These are phyloP conservation scores for Caenorhabditis wallacei DNA, from an alignment of 2,888 invertebrate genomes.

Conservation along the genomic window DNA sequence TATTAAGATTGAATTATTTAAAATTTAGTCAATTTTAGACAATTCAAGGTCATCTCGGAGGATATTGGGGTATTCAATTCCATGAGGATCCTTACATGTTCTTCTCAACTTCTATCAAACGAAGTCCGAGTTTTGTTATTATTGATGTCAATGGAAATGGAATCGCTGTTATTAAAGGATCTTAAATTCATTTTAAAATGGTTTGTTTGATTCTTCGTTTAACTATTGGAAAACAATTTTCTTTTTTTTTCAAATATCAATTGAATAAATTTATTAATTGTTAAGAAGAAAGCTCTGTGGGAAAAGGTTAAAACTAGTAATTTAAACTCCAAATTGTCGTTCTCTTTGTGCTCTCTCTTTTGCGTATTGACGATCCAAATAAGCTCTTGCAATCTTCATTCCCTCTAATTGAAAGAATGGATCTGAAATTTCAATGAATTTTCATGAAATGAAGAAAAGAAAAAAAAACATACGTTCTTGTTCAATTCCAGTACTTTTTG, in stretches of 20 bases:
- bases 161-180: conserved; percentile 48
- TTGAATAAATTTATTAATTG: background rate
- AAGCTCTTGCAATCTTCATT: conserved; percentile 66
- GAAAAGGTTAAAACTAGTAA: too few species aligned
- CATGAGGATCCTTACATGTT: conserved; percentile 60
- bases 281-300: background rate
- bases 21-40: conserved; percentile 32
- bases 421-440: conserved; percentile 28
- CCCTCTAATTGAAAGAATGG: conserved; percentile 65
- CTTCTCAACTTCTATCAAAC: conserved; percentile 34
- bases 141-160: conserved; percentile 60
- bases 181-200: conserved; percentile 1
- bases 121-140: conserved; percentile 54
- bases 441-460: background rate
- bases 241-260: background rate
- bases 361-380: conserved; percentile 61
- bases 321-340: conserved; percentile 39
- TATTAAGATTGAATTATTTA: background rate
- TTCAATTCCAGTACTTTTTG: conserved; percentile 8
- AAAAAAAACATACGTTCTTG: conserved; percentile 27
- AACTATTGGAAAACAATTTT: background rate
- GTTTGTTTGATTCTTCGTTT: background rate
- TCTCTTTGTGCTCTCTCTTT: conserved; percentile 48
- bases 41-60: conserved; percentile 48
- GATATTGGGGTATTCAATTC: conserved; percentile 54